These are phyloP conservation scores for Xyrichtys novacula DNA, from an alignment of 2,797 vertebrate species.

Conservation along the genomic window DNA sequence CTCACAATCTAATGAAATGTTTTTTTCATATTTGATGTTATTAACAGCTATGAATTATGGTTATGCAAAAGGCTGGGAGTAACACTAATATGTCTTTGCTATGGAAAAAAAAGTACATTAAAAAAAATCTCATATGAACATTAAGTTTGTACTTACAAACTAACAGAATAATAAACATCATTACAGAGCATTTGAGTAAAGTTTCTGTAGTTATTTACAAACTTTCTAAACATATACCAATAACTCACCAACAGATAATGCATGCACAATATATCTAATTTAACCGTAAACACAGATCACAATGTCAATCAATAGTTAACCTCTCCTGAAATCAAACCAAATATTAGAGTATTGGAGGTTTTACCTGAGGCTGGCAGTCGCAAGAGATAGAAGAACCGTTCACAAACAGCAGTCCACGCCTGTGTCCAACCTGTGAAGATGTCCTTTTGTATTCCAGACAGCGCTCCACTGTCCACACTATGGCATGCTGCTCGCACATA, in stretches of 20 bases:
- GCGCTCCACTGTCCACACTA: slow-evolving; percentile 60
- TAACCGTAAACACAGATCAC: neutral
- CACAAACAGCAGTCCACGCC: slow-evolving; percentile 46
- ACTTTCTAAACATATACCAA: neutral
- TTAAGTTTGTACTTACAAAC: neutral
- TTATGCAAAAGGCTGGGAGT: neutral
- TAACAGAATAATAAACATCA: slow-evolving; percentile 9
- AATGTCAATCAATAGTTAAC: neutral
- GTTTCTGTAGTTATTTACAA: neutral
- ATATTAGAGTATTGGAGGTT: neutral
- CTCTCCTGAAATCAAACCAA: neutral
- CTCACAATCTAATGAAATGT: neutral
- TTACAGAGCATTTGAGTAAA: neutral
- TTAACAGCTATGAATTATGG: neutral
- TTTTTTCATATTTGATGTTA: neutral
- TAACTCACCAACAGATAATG: neutral
- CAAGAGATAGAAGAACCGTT: slow-evolving; percentile 51
- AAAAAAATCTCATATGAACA: neutral
- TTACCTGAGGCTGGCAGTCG: slow-evolving; percentile 75
- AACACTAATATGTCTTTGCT: slow-evolving; percentile 1
- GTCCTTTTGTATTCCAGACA: slow-evolving; percentile 67
- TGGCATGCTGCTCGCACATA: slow-evolving; percentile 24
- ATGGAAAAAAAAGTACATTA: neutral
- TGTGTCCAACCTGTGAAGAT: slow-evolving; percentile 58
- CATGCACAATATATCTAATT: neutral